A percentile compares a stretch with the other conserved stretches of the same genome.
phyloP scores from a whole-genome alignment of 2,888 invertebrate species.

The Rosalia funebris region DNA sequence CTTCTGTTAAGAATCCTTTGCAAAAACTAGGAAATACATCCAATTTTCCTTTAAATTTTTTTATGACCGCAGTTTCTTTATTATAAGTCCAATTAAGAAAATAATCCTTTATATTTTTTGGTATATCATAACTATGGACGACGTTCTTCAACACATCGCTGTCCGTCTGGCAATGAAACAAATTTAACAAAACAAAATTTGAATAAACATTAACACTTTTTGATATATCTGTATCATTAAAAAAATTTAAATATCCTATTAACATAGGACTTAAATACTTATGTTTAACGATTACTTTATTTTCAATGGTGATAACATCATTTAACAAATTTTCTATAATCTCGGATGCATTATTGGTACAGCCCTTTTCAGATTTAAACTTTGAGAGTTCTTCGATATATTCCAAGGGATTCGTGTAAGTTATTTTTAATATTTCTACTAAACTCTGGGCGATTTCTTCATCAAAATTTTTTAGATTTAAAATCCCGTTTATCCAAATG shows the following conservation, averaged over 20 bases:
- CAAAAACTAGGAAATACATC: constrained; percentile 47
- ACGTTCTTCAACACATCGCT: constrained; percentile 66
- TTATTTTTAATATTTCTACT: constrained; percentile 45
- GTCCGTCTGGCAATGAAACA: constrained; percentile 71
- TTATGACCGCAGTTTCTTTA: constrained; percentile 32
- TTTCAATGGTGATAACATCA: constrained; percentile 10
- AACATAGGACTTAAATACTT: constrained; percentile 56
- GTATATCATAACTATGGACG: constrained; percentile 64
- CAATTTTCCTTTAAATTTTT: constrained; percentile 48
- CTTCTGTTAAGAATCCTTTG: constrained; percentile 43
- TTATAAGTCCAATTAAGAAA: constrained; percentile 65
- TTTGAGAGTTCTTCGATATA: constrained; percentile 46
- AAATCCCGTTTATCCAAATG: constrained; percentile 66
- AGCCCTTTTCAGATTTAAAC: constrained; percentile 14
- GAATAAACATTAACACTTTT: constrained; percentile 62
- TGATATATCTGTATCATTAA: constrained; percentile 43
- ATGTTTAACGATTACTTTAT: constrained; percentile 33
- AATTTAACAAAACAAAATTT: constrained; percentile 65
- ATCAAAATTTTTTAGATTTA: constrained; percentile 49
- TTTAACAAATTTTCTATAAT: constrained; percentile 25
- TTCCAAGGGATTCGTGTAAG: constrained; percentile 45
- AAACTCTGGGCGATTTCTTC: constrained; percentile 51
- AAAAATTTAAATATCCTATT: constrained; percentile 60
- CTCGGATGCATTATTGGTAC: constrained; percentile 32
- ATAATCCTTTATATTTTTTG: constrained; percentile 62